A percentile compares a stretch with the other conserved stretches of the same genome.
These are phyloP conservation scores for Phalacrocorax brasilianus DNA, from an alignment of 2,113 vertebrate species.

Conservation along the genomic window DNA sequence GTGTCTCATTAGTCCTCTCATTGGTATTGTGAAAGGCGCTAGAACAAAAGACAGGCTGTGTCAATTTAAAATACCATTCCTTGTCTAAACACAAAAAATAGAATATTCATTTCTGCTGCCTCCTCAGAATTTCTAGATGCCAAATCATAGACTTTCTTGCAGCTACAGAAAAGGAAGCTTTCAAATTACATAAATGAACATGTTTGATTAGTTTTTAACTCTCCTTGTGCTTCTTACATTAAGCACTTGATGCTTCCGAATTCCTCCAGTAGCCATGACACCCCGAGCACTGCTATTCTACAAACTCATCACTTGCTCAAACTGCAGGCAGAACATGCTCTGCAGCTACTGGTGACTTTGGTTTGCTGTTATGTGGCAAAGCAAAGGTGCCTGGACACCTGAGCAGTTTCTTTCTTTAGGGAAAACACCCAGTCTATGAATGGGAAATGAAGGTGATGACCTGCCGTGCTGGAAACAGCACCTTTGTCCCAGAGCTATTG, in stretches of 20 bases:
- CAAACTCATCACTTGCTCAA: background rate
- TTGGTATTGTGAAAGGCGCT: background rate
- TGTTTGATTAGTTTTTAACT: background rate
- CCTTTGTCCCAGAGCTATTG: background rate
- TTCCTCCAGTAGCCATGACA: background rate
- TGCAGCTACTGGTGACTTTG: background rate
- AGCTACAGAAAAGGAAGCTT: background rate
- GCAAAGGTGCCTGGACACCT: background rate
- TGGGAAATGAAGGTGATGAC: background rate
- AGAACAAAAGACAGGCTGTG: background rate
- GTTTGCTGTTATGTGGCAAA: background rate
- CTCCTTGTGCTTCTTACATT: background rate
- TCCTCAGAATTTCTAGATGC: background rate
- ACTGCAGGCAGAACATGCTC: background rate
- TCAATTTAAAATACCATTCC: conserved; percentile 16
- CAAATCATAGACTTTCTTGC: background rate
- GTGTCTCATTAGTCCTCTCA: background rate
- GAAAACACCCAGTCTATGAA: background rate
- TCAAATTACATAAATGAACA: background rate
- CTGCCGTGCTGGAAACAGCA: background rate
- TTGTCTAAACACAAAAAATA: conserved; percentile 31
- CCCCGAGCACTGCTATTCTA: background rate
- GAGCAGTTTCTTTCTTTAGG: background rate
- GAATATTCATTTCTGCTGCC: conserved; percentile 18
- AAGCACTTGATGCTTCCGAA: background rate